phyloP scores from a whole-genome alignment of 2,888 invertebrate genomes.

The Drosophila imparisetae region DNA sequence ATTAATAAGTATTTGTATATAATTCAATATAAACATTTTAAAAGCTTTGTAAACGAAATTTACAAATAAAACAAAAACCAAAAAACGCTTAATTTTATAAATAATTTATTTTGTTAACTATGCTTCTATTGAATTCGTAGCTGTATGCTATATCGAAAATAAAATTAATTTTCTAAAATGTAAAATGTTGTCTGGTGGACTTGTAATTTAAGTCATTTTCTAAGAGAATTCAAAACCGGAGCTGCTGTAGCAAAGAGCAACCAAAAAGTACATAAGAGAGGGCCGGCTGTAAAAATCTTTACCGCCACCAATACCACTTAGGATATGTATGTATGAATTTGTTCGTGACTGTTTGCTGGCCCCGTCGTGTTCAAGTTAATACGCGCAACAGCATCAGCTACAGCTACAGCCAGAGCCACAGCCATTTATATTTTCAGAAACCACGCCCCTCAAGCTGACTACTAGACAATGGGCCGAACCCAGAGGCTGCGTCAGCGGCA shows the following conservation, averaged over 20 bases:
- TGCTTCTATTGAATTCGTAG: background rate
- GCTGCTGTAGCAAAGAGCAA: slow-evolving; percentile 12
- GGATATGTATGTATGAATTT: slow-evolving; percentile 26
- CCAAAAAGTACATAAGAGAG: slow-evolving; percentile 33
- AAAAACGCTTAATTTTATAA: background rate
- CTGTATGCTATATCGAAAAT: background rate
- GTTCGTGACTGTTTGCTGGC: slow-evolving; percentile 38
- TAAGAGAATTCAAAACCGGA: slow-evolving; percentile 31
- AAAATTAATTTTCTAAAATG: background rate
- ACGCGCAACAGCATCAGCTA: slow-evolving; percentile 56
- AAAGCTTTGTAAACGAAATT: background rate
- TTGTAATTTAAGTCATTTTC: background rate
- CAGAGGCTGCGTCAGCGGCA: slow-evolving; percentile 75
- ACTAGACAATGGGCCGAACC: slow-evolving; percentile 80
- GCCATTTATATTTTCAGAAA: slow-evolving; percentile 83
- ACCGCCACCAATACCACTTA: slow-evolving; percentile 69
- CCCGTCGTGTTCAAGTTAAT: slow-evolving; percentile 42
- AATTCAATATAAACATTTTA: background rate
- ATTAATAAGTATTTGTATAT: background rate
- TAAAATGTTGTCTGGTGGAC: background rate
- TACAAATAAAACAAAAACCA: background rate
- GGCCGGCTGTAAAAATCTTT: slow-evolving; percentile 31
- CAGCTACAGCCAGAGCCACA: slow-evolving; percentile 58
- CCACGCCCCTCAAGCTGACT: slow-evolving; percentile 82
- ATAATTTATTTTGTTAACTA: background rate